Percentiles rank a stretch among this genome's conserved stretches.
Evolutionary conservation across 2,797 vertebrate genomes (phyloP).

Genomic region (Lagocephalus sceleratus): DNA sequence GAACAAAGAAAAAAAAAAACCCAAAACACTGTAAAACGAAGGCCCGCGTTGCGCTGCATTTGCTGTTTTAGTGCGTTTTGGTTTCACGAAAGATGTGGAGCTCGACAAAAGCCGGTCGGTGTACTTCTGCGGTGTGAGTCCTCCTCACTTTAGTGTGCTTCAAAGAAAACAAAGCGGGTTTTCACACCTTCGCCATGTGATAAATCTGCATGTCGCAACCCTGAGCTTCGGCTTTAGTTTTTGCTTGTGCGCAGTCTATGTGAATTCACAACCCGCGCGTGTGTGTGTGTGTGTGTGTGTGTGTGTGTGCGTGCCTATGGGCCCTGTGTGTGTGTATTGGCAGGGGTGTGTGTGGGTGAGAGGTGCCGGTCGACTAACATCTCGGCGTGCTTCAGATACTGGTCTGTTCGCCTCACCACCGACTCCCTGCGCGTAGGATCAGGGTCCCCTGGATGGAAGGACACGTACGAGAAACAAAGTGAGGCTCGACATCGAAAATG

Average conservation of each 20-base stretch:
- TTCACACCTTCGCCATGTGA: not conserved
- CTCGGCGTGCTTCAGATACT: constrained; percentile 84
- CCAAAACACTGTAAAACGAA: constrained; percentile 14
- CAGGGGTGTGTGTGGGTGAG: constrained; percentile 56
- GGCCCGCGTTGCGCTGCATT: constrained; percentile 8
- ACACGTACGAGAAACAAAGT: not conserved
- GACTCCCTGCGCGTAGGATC: constrained; percentile 76
- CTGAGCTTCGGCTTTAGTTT: no score
- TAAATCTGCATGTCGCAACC: not conserved
- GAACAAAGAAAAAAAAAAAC: no score
- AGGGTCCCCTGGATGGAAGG: constrained; percentile 74
- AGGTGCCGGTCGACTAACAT: constrained; percentile 71
- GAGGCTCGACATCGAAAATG: not conserved
- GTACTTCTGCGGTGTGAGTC: constrained; percentile 10
- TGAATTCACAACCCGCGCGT: constrained; percentile 34
- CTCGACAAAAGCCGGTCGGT: constrained; percentile 21
- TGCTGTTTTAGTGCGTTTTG: constrained; percentile 13
- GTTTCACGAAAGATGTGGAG: constrained; percentile 11
- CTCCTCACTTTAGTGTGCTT: not conserved
- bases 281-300: constrained; percentile 6
- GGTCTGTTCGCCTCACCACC: constrained; percentile 81
- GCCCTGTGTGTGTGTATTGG: constrained; percentile 25
- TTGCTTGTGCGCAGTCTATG: no score
- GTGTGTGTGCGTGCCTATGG: constrained; percentile 33
- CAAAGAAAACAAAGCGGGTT: no score